Evolutionary conservation across 64 coral and sea anemone genomes (phyloP).

Genomic region (Trachythela sp.): DNA sequence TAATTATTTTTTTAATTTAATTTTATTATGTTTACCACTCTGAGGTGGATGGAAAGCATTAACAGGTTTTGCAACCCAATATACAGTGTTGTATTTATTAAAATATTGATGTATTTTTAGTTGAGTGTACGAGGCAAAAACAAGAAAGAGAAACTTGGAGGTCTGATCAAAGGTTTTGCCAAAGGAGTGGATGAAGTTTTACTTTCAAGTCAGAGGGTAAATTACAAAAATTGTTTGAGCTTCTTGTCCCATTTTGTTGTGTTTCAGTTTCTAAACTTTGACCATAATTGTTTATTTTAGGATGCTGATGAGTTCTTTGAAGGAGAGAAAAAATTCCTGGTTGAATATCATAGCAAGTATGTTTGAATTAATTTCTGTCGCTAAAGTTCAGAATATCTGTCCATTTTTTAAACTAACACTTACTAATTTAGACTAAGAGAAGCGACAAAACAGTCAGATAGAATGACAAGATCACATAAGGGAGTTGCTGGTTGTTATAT

Average conservation of each 20-base stretch:
- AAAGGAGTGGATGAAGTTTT: conserved; percentile 96
- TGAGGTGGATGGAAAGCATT: too few relatives aligned
- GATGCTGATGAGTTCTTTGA: conserved; percentile 99
- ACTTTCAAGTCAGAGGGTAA: conserved; percentile 84
- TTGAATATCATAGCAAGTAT: conserved; percentile 96
- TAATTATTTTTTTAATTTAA: background rate
- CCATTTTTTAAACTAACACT: background rate
- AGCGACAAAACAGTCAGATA: conserved; percentile 60
- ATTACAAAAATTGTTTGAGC: background rate
- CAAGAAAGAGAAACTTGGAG: conserved; percentile 91
- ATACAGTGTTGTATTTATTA: too few relatives aligned
- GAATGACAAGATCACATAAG: conserved; percentile 94
- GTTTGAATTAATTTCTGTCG: background rate
- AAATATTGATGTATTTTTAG: conserved; percentile 44
- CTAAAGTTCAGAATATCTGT: background rate
- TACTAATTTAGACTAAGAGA: conserved; percentile 51
- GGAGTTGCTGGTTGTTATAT: conserved; percentile 80
- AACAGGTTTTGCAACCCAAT: too few relatives aligned
- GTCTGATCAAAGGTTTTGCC: conserved; percentile 77
- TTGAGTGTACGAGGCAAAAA: conserved; percentile 96
- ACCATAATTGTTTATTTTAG: conserved; percentile 33
- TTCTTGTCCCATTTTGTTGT: background rate
- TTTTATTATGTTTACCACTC: too few relatives aligned
- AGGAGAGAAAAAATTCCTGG: conserved; percentile 90
- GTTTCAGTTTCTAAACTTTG: background rate